Base-by-base conservation (phyloP, 2,797 vertebrate species). In the Antrozous pallidus region DNA sequence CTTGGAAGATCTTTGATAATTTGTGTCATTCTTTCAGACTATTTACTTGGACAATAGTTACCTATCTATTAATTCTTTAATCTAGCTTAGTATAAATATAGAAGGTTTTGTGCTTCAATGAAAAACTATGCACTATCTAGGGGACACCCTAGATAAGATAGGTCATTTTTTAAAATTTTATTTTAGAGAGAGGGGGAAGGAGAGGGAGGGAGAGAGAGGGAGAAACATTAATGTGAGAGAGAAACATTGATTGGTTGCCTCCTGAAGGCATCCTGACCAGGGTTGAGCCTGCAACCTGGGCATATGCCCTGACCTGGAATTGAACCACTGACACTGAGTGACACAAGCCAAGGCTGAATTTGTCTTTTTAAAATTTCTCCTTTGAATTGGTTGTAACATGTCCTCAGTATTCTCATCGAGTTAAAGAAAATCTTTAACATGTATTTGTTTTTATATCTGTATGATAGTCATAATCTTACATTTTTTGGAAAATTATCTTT, bases 401-500 rank as follows among this genome's bases (percentile, higher is more conserved):
- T 42, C 47, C 18, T 69, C 63, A 71, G 31, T 92, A 86, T 86
- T 31, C 61, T 67, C 16, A 40, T 1, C 42, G 36, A 83, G 36
- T 79, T 83, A 90, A 87, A 77, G 49, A 80, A 78, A 71, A 58
- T 94, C 16, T 94, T 94, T 81, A 85, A 82, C 26, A 24, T 31
- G 71, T 42, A 36, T 63, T 83, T 24, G 73, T 77, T 78, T 87
- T 93, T 82, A 75, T 75, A 82, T 56, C 61, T 71, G 2, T 73
- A 36, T 16, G 6, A 88, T 58, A 49, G 33, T 58, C 28, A 69
- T 73, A 28, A 54, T 61, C 81, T 92, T 78, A 82, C 5, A 33
- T 89, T 69, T 83, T 80, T 63, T 5, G 3, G 20, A 26, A 36
- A 92, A 79, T 17, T 36, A 74, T 86, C 45, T 42, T 69, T 73